Percentiles rank a stretch among this genome's conserved stretches.
Evolutionary conservation across 2,113 vertebrate species (phyloP).

Genomic region (Sapayoa aenigma): DNA sequence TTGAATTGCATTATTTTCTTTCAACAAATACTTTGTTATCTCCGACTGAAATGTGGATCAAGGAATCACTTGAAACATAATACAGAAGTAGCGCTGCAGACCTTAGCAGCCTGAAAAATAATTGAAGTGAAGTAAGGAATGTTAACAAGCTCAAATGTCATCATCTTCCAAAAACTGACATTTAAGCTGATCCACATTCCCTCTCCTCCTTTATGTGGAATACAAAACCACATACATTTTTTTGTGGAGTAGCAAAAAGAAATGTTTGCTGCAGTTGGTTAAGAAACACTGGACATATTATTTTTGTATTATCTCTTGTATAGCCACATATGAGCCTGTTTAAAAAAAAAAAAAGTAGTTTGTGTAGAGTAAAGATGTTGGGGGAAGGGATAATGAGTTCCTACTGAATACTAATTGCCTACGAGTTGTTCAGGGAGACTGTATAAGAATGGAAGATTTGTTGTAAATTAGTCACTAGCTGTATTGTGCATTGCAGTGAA

Average conservation of each 20-base stretch:
- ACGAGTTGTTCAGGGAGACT: constrained; percentile 71
- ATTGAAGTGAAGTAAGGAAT: constrained; percentile 74
- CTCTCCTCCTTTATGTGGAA: constrained; percentile 17
- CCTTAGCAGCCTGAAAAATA: constrained; percentile 69
- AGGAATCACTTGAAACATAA: constrained; percentile 68
- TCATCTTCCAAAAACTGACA: constrained; percentile 71
- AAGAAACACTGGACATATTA: constrained; percentile 19
- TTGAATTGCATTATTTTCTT: constrained; percentile 35
- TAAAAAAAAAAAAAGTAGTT: constrained; percentile 33
- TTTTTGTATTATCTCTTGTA: constrained; percentile 46
- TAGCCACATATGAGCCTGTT: constrained; percentile 24
- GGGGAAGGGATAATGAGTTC: constrained; percentile 72
- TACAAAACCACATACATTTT: constrained; percentile 7
- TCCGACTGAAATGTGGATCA: constrained; percentile 8
- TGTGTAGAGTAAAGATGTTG: constrained; percentile 63
- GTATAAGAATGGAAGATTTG: constrained; percentile 74
- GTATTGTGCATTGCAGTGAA: constrained; percentile 58
- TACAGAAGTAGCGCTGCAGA: constrained; percentile 23
- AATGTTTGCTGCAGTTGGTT: constrained; percentile 22
- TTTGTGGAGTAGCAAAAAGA: not conserved
- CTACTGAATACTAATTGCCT: constrained; percentile 79
- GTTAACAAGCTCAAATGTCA: constrained; percentile 78
- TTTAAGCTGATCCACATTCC: constrained; percentile 55
- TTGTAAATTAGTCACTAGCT: constrained; percentile 75
- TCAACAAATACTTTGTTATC: constrained; percentile 27